Evolutionary conservation across 2,797 vertebrate genomes (phyloP).

Genomic region (Brotogeris chrysoptera): DNA sequence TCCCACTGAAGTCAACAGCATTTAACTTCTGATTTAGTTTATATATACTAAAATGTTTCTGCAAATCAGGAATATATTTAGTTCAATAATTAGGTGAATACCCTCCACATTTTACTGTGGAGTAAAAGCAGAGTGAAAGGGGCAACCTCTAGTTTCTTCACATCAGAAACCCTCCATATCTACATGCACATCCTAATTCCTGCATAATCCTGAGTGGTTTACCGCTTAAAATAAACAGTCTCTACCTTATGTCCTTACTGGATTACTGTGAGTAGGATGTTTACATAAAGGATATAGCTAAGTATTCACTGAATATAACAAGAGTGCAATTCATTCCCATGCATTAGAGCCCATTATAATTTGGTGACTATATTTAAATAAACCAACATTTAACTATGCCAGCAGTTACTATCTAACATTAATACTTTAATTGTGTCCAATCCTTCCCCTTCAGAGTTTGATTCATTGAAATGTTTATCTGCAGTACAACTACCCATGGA

Average conservation of each 20-base stretch:
- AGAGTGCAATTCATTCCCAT: constrained; percentile 45
- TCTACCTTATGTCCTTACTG: constrained; percentile 68
- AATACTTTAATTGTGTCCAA: constrained; percentile 10
- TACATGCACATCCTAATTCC: constrained; percentile 50
- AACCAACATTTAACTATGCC: not conserved
- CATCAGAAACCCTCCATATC: not conserved
- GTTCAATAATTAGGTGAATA: not conserved
- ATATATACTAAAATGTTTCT: not conserved
- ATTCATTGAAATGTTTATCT: constrained; percentile 7
- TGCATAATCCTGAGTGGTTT: constrained; percentile 60
- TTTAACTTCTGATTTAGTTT: not conserved
- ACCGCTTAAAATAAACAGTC: constrained; percentile 67
- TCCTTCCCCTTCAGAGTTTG: not conserved
- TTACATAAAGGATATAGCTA: constrained; percentile 66
- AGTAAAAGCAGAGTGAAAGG: not conserved
- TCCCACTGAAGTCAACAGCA: not conserved
- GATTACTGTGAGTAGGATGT: constrained; percentile 69
- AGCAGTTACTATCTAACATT: constrained; percentile 8
- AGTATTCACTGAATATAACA: constrained; percentile 52
- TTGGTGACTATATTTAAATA: constrained; percentile 29
- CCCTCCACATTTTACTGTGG: not conserved
- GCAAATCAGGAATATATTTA: not conserved
- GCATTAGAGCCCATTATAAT: constrained; percentile 35
- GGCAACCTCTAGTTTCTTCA: constrained; percentile 2
- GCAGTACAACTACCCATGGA: not conserved